Base-by-base conservation (phyloP, 2,113 vertebrate species). In the Mungos mungo region DNA sequence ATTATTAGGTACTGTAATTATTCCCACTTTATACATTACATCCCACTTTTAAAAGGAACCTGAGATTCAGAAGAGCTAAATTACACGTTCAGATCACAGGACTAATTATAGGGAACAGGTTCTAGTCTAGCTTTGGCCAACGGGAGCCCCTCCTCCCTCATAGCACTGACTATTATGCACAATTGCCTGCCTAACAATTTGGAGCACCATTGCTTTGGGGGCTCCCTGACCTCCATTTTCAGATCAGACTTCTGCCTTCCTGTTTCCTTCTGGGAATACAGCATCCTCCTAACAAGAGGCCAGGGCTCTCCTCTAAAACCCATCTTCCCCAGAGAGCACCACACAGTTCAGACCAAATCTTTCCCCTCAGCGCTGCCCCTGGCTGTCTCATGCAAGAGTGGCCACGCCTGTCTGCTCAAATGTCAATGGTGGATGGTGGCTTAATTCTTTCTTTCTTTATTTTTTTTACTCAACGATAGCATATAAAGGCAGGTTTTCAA, bases 81-180 rank as follows among this genome's bases (percentile, higher is more conserved):
- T 66, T 29, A 38, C 27, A 76, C 16, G 7, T 23, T 45, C 33
- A 76, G n/a, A 5, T 90, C 84, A 87, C 25, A 83, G 9, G 90
- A 47, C 18, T 16, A 18, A 63, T 27, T 47, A 11, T 29, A 35
- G 38, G 4, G 23, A 9, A 71, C 2, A 29, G 47, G 16, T 69
- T 41, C 92, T 27, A 87, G 72, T 12, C 33, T 1, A 16, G 29
- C 60, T 21, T 66, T 23, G 33, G 35, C 12, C 33, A 5, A 68
- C 21, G 4, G 16, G 68, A 35, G 21, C 5, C 27, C 19, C 9
- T 1, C 1, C 7, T 3, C 1, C 15, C 7, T 21, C 31, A 35
- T 1, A 50, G 13, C 25, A 33, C 5, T 80, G 50, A 50, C 50
- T 52, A 9, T 25, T 19, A 21, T 12, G 57, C 3, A 76, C 1